These are phyloP conservation scores for Petrocephalus sullivani DNA, from an alignment of 2,797 vertebrate genomes.

Conservation along the genomic window DNA sequence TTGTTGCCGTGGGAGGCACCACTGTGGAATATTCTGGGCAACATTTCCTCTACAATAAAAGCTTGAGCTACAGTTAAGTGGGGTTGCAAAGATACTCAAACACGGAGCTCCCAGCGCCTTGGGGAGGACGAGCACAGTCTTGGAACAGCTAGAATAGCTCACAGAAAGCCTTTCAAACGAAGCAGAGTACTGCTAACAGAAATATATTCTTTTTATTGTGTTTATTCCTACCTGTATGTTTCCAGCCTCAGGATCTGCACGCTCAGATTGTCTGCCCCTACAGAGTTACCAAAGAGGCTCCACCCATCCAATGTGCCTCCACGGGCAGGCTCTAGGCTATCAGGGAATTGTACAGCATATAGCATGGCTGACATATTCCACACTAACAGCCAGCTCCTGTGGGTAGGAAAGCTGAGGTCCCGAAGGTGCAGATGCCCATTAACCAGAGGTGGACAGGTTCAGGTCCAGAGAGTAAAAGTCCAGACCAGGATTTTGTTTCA, in stretches of 20 bases:
- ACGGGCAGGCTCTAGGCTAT: not conserved
- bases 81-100: not conserved
- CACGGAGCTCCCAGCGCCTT: not conserved
- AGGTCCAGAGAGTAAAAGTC: not conserved
- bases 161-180: not conserved
- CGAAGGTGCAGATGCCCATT: too few relatives aligned
- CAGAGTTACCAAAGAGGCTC: not conserved
- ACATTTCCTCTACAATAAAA: conserved; percentile 9
- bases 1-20: conserved; percentile 20
- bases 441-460: too few relatives aligned
- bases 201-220: not conserved
- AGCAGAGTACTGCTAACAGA: not conserved
- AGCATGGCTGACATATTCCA: not conserved
- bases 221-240: not conserved
- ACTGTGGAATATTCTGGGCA: not conserved
- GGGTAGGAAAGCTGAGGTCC: too few relatives aligned
- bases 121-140: not conserved
- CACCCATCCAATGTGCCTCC: not conserved
- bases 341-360: not conserved
- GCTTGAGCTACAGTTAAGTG: not conserved
- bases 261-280: not conserved
- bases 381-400: not conserved
- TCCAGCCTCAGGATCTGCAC: not conserved
- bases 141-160: not conserved
- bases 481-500: not conserved